phyloP scores from a whole-genome alignment of 2,113 vertebrate genomes.

The Myodes glareolus region DNA sequence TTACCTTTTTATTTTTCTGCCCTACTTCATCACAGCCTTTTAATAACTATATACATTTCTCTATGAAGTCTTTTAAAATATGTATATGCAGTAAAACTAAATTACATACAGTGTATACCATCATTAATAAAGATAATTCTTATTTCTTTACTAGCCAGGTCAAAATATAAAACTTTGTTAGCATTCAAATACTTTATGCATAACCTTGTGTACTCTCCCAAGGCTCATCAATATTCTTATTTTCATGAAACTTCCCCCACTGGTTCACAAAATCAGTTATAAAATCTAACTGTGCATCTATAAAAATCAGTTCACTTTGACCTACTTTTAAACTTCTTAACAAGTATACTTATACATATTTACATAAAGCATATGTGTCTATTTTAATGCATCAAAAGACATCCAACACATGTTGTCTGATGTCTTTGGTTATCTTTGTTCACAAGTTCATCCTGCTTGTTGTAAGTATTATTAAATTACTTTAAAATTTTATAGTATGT shows the following conservation, averaged over 20 bases:
- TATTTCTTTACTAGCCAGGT: neutral
- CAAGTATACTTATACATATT: neutral
- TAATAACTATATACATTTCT: neutral
- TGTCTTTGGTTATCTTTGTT: neutral
- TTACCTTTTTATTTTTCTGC: neutral
- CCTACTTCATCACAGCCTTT: neutral
- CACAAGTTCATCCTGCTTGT: neutral
- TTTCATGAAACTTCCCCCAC: neutral
- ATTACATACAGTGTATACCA: accelerated
- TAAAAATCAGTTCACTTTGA: neutral
- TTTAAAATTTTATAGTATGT: neutral
- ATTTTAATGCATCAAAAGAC: neutral
- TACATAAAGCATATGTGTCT: neutral
- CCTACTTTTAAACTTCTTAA: neutral
- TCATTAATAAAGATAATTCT: neutral
- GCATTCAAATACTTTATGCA: neutral
- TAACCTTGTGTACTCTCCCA: neutral
- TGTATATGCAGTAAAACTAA: neutral
- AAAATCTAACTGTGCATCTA: neutral
- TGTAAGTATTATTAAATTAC: neutral
- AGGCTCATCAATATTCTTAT: neutral
- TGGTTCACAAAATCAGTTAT: neutral
- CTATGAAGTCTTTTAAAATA: neutral
- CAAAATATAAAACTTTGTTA: neutral
- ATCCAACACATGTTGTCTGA: neutral